Evolutionary conservation across 2,113 vertebrate genomes (phyloP).

Genomic region (Poeciliopsis turrubarensis): DNA sequence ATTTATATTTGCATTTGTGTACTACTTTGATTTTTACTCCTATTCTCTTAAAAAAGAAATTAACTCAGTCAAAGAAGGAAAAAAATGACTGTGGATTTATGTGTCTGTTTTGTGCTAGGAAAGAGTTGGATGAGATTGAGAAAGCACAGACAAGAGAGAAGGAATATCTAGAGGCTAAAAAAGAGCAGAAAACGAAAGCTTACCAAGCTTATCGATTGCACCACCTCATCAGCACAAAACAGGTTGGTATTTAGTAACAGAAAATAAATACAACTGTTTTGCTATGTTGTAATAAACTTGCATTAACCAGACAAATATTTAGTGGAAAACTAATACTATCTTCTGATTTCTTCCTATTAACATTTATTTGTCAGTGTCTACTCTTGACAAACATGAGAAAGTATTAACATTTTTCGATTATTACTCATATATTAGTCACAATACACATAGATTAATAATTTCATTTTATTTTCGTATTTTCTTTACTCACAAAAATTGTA

Average conservation of each 20-base stretch:
- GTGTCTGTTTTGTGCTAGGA: conserved; percentile 73
- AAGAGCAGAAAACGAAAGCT: conserved; percentile 79
- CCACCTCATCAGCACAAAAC: conserved; percentile 93
- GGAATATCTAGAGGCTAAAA: conserved; percentile 75
- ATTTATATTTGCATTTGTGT: background rate
- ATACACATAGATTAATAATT: too few relatives aligned
- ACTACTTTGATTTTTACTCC: background rate
- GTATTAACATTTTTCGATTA: background rate
- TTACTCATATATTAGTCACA: too few relatives aligned
- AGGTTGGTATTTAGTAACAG: conserved; percentile 76
- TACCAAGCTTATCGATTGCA: conserved; percentile 87
- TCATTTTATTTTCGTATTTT: too few relatives aligned
- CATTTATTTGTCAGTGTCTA: background rate
- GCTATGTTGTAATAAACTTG: background rate
- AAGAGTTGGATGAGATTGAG: conserved; percentile 82
- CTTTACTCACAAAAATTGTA: too few relatives aligned
- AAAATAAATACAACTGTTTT: background rate
- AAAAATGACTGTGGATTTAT: background rate
- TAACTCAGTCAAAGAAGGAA: background rate
- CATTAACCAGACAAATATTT: background rate
- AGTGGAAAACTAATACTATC: background rate
- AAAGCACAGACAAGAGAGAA: conserved; percentile 82
- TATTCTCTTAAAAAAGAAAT: background rate
- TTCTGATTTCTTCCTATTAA: background rate
- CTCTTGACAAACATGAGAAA: background rate